Conservation (phyloP, 2,113 vertebrate species). For the Calidris pugnax region DNA sequence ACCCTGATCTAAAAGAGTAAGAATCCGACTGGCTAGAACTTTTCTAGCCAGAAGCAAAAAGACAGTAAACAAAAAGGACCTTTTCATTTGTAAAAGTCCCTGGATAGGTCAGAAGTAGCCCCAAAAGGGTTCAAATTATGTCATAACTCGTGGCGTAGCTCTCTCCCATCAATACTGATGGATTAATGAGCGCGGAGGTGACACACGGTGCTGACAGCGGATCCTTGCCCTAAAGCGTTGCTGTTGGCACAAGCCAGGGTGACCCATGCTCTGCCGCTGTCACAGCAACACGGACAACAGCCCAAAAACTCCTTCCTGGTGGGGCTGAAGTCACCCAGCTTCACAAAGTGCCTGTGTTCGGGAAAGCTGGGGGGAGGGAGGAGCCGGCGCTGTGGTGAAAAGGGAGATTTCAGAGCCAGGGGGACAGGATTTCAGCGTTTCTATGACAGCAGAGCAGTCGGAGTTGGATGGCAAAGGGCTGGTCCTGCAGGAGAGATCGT, state of each 20-base stretch:
- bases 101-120: not conserved
- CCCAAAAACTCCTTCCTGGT: not conserved
- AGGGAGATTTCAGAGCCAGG: not conserved
- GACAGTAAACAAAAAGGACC: not conserved
- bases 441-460: not conserved
- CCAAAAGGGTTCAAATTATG: not conserved
- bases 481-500: not conserved
- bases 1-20: fast-evolving
- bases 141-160: fast-evolving
- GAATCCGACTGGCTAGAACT: fast-evolving
- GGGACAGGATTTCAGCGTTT: not conserved
- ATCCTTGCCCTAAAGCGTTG: not conserved
- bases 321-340: not conserved
- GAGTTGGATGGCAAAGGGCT: fast-evolving
- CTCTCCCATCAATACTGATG: fast-evolving
- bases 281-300: not conserved
- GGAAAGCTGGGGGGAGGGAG: not conserved
- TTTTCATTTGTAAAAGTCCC: not conserved
- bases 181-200: not conserved
- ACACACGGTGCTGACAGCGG: not conserved
- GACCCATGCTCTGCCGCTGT: not conserved
- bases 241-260: not conserved
- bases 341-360: not conserved
- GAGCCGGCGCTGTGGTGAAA: fast-evolving
- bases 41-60: not conserved